These are phyloP conservation scores for Chondrilla cf. caribensis DNA, from an alignment of 37 sponge, comb jelly and placozoan genomes.

Conservation along the genomic window DNA sequence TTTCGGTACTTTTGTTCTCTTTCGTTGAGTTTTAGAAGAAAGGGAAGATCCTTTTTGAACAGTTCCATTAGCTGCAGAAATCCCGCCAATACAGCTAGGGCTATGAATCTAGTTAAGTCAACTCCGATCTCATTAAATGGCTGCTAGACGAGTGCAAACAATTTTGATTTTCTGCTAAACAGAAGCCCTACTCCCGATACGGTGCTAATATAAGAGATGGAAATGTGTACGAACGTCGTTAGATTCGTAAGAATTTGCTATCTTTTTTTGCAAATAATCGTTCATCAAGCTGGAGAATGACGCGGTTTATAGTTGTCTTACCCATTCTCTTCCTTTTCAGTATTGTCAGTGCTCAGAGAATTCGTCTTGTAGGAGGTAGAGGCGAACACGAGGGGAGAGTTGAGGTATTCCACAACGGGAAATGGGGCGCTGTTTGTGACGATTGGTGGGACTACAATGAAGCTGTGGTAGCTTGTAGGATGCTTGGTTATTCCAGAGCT, in stretches of 20 bases:
- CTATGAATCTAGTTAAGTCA: background rate
- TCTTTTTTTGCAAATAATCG: too few species aligned
- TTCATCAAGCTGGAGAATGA: too few species aligned
- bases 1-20: slow-evolving; percentile 70
- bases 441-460: slow-evolving; percentile 18
- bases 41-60: slow-evolving; percentile 58
- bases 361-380: slow-evolving; percentile 7
- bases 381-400: slow-evolving; percentile 2
- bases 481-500: background rate
- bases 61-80: slow-evolving; percentile 9
- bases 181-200: too few species aligned
- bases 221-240: too few species aligned
- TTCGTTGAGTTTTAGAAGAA: slow-evolving; percentile 50
- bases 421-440: slow-evolving; percentile 39
- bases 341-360: too few species aligned
- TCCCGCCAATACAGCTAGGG: background rate
- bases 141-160: too few species aligned
- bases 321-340: too few species aligned
- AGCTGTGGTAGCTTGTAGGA: background rate
- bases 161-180: too few species aligned
- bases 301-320: too few species aligned
- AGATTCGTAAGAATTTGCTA: too few species aligned
- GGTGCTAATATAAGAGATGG: too few species aligned
- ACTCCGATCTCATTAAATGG: too few species aligned
- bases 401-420: slow-evolving; percentile 12